Base-by-base conservation (phyloP, 23 tunicate species). In the Trididemnum nubilum region DNA sequence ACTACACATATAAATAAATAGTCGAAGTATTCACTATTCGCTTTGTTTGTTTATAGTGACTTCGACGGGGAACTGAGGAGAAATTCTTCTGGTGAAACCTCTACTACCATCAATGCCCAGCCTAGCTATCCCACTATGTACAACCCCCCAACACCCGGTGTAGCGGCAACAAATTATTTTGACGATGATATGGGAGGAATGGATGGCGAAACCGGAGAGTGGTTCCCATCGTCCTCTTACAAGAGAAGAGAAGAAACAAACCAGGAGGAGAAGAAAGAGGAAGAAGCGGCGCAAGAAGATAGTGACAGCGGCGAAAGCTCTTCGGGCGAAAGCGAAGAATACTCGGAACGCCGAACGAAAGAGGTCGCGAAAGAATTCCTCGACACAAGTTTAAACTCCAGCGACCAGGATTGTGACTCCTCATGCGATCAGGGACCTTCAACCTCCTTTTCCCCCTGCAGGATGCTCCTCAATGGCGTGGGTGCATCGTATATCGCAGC, bases 161-260 rank as follows among this genome's bases (percentile, higher is more conserved):
- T n/a, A n/a, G n/a, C n/a, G n/a, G n/a, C n/a, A n/a, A n/a, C n/a
- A n/a, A n/a, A n/a, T n/a, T n/a, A n/a, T n/a, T n/a, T n/a, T n/a
- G n/a, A n/a, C n/a, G n/a, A n/a, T n/a, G n/a, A n/a, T n/a, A 44
- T 44, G 54, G 81, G 81, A 77, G 81, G 54, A 36, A 77, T 77
- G 81, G 81, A 77, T 29, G 81, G 81, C 18, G 81, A 77, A 54
- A 77, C 81, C 27, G 81, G 81, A 29, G 81, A 77, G 81, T 77
- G 78, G 78, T 73, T 73, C 39, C 78, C 78, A 37, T 58, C 57
- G 3, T 5, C 37, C 37, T 69, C n/a, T 3, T 36, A 69, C 7
- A 34, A 32, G n/a, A 30, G 12, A 7, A 37, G 32, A 69, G 37
- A 9, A 33, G 38, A 67, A 67, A 2, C 3, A 5, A n/a, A 67